A percentile compares a stretch with the other conserved stretches of the same genome.
Conservation (phyloP, 2,797 vertebrate genomes). For the Parauchenoglanis punctatus region DNA sequence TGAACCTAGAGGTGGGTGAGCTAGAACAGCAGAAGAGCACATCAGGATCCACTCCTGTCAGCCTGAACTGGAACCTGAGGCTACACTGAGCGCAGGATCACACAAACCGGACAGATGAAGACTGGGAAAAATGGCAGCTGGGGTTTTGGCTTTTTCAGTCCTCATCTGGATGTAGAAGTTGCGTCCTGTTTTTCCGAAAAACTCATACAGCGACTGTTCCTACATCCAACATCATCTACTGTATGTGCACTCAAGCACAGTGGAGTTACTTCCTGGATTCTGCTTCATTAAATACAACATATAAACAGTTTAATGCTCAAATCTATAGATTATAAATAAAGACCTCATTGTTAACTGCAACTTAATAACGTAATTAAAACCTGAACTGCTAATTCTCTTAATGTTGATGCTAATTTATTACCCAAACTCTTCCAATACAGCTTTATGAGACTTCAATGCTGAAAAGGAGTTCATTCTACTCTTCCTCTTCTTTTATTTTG, state of each 20-base stretch:
- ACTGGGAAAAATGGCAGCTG: background rate
- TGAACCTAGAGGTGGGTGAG: background rate
- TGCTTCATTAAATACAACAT: background rate
- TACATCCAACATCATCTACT: background rate
- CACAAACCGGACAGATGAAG: background rate
- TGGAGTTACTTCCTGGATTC: background rate
- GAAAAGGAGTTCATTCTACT: slow-evolving; percentile 3
- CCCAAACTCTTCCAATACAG: no score
- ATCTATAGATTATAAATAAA: background rate
- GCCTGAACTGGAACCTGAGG: background rate
- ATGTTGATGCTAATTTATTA: background rate
- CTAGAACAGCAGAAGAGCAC: background rate
- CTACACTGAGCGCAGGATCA: background rate
- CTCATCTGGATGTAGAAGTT: background rate
- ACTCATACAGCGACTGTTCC: background rate
- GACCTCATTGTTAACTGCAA: background rate
- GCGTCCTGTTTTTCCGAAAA: background rate
- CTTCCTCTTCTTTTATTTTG: background rate
- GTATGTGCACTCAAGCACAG: background rate
- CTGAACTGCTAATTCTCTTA: no score
- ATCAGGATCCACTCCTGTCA: background rate
- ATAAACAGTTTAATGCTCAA: no score
- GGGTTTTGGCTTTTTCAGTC: background rate
- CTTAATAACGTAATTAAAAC: background rate
- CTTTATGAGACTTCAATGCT: background rate